Base-by-base conservation (phyloP, 2,888 invertebrate species). In the Omphaloscelis lunosa region DNA sequence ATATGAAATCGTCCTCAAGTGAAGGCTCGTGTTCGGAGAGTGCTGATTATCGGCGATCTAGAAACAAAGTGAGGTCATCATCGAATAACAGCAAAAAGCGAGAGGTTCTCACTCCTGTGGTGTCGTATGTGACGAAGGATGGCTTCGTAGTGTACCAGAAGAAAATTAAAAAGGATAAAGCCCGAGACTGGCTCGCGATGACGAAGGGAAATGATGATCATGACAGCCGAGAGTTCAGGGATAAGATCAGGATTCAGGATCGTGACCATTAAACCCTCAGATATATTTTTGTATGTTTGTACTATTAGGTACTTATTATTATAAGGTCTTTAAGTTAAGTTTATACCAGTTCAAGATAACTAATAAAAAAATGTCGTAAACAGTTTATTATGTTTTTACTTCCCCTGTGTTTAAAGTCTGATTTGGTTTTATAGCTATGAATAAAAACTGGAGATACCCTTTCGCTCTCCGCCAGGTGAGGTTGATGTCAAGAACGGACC, bases 81-180 rank as follows among this genome's bases (percentile, higher is more conserved):
- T 89, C 89, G 66, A 87, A 69, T 62, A 87, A 69, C 34, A 39
- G n/a, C 23, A 66, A 53, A n/a, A 88, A 90, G 29, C 88, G 91
- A 0, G 92, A 95, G 76, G 93, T 95, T 0, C 82, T 96, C 4
- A 96, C 95, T 11, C 96, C 96, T 2, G 95, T 96, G 0, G 93
- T 96, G 0, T 96, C 96, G 0, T 96, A 96, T 66, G 92, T 96
- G 0, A 96, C 95, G 1, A 94, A 94, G 67, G 94, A 95, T 75
- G 96, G 96, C 0, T 93, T 93, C 61, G 95, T 96, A 6, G 92
- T 96, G 2, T 96, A 95, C 77, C 95, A 95, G 87, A 96, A 95
- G 84, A 96, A 94, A 80, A 94, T 96, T 48, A 94, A 93, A 81
- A 95, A 93, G 41, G 93, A 95, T 3, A 94, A 91, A 58, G 95